A percentile compares a stretch with the other conserved stretches of the same genome.
Evolutionary conservation across 2,888 invertebrate genomes (phyloP).

Genomic region (Paralinhomoeus sp.): DNA sequence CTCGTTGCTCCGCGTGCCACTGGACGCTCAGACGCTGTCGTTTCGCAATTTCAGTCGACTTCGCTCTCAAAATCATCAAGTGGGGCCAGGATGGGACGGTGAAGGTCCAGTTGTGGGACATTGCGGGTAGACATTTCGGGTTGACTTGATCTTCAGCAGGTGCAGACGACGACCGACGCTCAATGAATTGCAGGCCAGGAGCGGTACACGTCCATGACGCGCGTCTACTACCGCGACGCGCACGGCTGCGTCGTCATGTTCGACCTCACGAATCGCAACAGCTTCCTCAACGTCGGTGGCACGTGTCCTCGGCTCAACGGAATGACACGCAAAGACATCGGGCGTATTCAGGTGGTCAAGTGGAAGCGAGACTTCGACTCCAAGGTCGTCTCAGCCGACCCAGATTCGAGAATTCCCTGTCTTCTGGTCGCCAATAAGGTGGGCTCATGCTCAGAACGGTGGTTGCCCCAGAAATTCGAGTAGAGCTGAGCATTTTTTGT

Average conservation of each 20-base stretch:
- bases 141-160: too few relatives aligned
- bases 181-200: conserved; percentile 33
- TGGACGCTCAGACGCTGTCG: background rate
- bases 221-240: conserved; percentile 39
- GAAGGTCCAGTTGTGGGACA: conserved; percentile 38
- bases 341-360: too few relatives aligned
- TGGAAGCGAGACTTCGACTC: conserved; percentile 39
- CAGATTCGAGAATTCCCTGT: conserved; percentile 36
- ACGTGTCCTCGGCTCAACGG: too few relatives aligned
- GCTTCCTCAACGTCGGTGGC: conserved; percentile 36
- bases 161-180: too few relatives aligned
- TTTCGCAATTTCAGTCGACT: conserved; percentile 32
- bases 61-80: conserved; percentile 37
- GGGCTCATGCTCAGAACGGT: too few relatives aligned
- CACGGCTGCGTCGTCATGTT: conserved; percentile 36
- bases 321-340: too few relatives aligned
- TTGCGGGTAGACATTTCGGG: conserved; percentile 35
- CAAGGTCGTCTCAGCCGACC: conserved; percentile 32
- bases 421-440: conserved; percentile 39
- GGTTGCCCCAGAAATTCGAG: too few relatives aligned
- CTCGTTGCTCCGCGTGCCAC: background rate
- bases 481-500: too few relatives aligned
- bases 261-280: conserved; percentile 36
- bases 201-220: conserved; percentile 38
- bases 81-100: conserved; percentile 35